Evolutionary conservation across 2,888 invertebrate species (phyloP).

Genomic region (Drosophila mulleri): DNA sequence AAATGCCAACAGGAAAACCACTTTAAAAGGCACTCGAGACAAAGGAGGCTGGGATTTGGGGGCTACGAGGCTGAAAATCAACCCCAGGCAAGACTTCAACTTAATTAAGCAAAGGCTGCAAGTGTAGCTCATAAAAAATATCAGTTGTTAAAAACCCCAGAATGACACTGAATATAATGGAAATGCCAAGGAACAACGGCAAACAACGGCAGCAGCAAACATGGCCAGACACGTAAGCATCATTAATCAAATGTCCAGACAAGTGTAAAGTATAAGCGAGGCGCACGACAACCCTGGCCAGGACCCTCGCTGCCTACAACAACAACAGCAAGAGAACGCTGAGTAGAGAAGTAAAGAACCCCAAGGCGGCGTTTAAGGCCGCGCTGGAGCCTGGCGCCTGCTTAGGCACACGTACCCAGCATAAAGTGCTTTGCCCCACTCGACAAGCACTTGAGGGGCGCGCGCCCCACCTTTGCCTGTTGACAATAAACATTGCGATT

Average conservation of each 20-base stretch:
- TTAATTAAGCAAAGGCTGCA: constrained; percentile 58
- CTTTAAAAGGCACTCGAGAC: constrained; percentile 62
- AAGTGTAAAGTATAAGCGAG: constrained; percentile 71
- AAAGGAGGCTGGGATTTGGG: constrained; percentile 9
- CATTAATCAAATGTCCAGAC: constrained; percentile 82
- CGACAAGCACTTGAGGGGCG: constrained; percentile 73
- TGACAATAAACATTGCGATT: constrained; percentile 77
- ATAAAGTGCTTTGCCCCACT: constrained; percentile 59
- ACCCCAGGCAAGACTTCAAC: constrained; percentile 45
- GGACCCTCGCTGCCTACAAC: constrained; percentile 26
- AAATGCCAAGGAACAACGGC: constrained; percentile 52
- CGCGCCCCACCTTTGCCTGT: constrained; percentile 57
- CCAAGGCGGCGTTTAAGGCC: constrained; percentile 39
- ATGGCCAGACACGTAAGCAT: constrained; percentile 69
- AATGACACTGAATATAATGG: constrained; percentile 71
- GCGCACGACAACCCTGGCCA: constrained; percentile 36
- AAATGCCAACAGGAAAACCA: constrained; percentile 42
- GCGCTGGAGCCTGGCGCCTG: constrained; percentile 54
- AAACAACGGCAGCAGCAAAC: constrained; percentile 20
- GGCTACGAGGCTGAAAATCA: constrained; percentile 15
- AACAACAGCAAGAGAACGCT: constrained; percentile 11
- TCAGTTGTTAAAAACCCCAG: constrained; percentile 40
- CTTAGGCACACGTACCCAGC: constrained; percentile 66
- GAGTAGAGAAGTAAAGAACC: constrained; percentile 2
- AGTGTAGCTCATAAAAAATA: constrained; percentile 48